phyloP scores from a whole-genome alignment of 2,888 invertebrate genomes.

The Melipona bicolor region DNA sequence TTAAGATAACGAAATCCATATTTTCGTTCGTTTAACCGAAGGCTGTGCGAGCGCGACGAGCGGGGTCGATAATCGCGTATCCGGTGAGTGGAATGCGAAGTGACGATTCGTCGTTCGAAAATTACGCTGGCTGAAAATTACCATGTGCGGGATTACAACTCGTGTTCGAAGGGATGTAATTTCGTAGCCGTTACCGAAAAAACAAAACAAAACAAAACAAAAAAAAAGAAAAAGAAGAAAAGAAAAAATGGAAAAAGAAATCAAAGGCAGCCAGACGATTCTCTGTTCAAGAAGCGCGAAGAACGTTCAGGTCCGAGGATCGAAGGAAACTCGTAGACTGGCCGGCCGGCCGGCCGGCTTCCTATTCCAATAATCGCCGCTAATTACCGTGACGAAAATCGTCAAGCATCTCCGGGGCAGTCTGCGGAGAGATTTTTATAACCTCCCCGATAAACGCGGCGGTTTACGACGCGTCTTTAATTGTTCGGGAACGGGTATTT shows the following conservation, averaged over 20 bases:
- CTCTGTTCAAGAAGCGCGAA: conserved; percentile 52
- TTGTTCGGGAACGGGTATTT: conserved; percentile 30
- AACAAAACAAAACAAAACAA: no score
- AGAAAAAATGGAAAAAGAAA: conserved; percentile 35
- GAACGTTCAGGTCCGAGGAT: background rate
- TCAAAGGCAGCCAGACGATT: conserved; percentile 52
- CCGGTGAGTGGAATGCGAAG: conserved; percentile 70
- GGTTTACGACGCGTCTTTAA: conserved; percentile 3
- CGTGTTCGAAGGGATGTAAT: conserved; percentile 63
- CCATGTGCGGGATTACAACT: conserved; percentile 30
- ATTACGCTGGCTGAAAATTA: conserved; percentile 67
- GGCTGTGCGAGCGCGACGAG: background rate
- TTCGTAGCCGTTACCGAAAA: conserved; percentile 56
- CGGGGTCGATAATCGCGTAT: conserved; percentile 12
- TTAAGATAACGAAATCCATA: conserved; percentile 59
- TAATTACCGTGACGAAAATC: background rate
- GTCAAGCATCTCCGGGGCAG: background rate
- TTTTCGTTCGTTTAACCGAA: conserved; percentile 11
- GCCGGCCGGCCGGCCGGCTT: background rate
- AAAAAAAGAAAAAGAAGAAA: no score
- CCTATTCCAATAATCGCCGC: conserved; percentile 10
- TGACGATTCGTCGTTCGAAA: conserved; percentile 71
- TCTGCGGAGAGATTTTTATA: no score
- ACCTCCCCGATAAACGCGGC: no score
- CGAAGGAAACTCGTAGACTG: conserved; percentile 3